Evolutionary conservation across 2,113 vertebrate species (phyloP).

Genomic region (Chinchilla lanigera): DNA sequence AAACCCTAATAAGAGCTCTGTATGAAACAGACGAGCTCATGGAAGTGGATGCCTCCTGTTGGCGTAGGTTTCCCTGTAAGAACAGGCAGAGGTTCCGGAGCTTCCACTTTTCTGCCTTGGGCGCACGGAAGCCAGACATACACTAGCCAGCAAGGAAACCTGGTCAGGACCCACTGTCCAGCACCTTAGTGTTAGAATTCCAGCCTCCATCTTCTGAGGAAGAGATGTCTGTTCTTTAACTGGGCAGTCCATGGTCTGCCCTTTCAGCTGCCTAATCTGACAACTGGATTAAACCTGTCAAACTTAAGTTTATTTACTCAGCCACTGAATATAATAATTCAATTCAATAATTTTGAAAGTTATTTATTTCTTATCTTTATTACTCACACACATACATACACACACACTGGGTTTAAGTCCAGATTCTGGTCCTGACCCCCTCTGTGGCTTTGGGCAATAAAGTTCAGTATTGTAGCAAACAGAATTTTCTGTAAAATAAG

Average conservation of each 20-base stretch:
- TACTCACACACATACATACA: background rate
- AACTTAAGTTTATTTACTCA: background rate
- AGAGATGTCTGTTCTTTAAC: background rate
- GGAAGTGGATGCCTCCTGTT: accelerated
- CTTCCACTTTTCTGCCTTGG: too few relatives aligned
- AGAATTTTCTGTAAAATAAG: background rate
- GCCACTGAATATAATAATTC: background rate
- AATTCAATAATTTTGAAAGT: background rate
- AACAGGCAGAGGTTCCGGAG: background rate
- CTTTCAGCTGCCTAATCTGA: too few relatives aligned
- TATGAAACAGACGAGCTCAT: background rate
- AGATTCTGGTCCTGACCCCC: background rate
- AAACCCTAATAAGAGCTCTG: background rate
- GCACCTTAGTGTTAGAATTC: background rate
- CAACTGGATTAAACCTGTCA: background rate
- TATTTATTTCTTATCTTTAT: background rate
- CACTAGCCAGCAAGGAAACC: background rate
- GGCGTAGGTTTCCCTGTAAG: background rate
- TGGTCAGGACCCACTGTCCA: background rate
- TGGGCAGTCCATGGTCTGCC: background rate
- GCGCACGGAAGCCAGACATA: background rate
- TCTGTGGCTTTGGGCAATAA: background rate
- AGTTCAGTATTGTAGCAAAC: background rate
- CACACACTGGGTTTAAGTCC: background rate
- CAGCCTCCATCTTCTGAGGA: background rate